These are phyloP conservation scores for Goniozus legneri DNA, from an alignment of 1,140 invertebrate genomes.

Conservation along the genomic window DNA sequence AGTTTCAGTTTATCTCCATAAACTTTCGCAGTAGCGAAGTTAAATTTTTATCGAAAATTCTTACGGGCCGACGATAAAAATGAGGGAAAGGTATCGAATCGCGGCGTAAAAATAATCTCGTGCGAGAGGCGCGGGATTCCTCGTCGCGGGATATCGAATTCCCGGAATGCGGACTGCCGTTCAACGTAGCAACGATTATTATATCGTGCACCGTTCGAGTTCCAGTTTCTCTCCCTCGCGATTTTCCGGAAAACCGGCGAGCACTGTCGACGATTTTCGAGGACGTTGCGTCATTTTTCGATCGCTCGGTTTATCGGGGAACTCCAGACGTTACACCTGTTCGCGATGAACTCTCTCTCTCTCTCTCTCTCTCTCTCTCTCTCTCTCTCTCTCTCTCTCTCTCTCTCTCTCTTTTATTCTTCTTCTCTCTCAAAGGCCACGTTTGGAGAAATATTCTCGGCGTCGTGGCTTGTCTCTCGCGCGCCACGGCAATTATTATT, in stretches of 20 bases:
- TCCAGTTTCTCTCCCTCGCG: constrained; percentile 21
- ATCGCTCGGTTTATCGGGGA: no score
- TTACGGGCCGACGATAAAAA: no score
- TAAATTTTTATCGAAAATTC: no score
- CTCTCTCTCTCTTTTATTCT: constrained; percentile 6
- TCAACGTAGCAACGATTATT: constrained; percentile 22
- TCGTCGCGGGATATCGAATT: constrained; percentile 19
- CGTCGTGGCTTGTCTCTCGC: constrained; percentile 21
- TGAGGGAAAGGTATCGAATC: no score
- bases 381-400: neutral
- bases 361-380: no score
- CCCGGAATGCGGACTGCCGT: constrained; percentile 23
- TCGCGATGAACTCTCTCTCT: no score
- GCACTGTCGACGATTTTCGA: no score
- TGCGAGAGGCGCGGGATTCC: constrained; percentile 15
- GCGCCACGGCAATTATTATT: constrained; percentile 31
- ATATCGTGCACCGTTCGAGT: constrained; percentile 16
- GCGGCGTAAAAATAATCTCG: constrained; percentile 16
- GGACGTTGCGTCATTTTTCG: constrained; percentile 2
- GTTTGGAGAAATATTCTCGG: constrained; percentile 2
- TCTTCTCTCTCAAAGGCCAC: constrained; percentile 4
- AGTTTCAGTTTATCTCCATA: no score
- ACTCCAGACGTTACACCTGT: no score
- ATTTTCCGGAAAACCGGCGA: constrained; percentile 13
- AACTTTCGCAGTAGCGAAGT: no score